A percentile compares a stretch with the other conserved stretches of the same genome.
Conservation (phyloP, 2,113 vertebrate species). For the Panthera leo region DNA sequence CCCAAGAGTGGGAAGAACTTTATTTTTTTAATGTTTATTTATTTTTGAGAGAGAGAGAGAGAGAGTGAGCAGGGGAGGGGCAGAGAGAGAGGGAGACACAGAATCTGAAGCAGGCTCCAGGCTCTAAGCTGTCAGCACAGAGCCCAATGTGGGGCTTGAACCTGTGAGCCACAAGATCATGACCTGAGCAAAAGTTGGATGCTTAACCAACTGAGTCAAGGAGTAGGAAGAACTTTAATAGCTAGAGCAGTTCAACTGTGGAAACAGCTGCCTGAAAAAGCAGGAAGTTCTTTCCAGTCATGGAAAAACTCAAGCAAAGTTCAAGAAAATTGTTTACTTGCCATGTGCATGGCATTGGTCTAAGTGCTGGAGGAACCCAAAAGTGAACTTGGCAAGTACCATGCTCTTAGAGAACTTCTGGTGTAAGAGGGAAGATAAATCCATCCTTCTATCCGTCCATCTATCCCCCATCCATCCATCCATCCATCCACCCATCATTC, state of each 20-base stretch:
- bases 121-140: no score
- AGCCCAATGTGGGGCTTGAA: no score
- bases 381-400: background rate
- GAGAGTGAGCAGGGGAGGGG: no score
- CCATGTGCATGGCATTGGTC: background rate
- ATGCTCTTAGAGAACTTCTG: background rate
- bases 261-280: background rate
- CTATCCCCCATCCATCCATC: background rate
- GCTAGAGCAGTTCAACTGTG: background rate
- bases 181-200: no score
- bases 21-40: no score
- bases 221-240: background rate
- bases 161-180: no score
- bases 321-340: constrained; percentile 19
- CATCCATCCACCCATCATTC: background rate
- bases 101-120: no score
- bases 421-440: background rate
- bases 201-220: no score
- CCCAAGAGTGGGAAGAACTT: background rate
- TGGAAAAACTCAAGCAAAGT: constrained; percentile 22
- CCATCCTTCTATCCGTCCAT: background rate
- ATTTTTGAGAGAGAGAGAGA: no score
- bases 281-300: background rate
- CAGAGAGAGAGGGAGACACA: no score
- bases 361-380: background rate